Evolutionary conservation across 2,888 invertebrate genomes (phyloP), one percentile per base, ranked within the genome.

Genomic region (Ditula angustiorana): DNA sequence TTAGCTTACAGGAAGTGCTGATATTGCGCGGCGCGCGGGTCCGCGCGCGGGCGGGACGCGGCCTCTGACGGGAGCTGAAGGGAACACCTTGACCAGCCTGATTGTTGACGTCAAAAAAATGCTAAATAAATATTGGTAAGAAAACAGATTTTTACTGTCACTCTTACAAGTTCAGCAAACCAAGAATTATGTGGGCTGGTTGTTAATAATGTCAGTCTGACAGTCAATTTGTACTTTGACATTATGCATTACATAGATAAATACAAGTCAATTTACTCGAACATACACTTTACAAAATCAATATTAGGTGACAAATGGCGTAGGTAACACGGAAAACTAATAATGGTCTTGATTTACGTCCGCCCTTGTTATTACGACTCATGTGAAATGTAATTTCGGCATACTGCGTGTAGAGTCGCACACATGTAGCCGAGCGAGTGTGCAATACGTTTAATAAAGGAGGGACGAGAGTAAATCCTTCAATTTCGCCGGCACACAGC

Each of bases 401-500:
- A 85, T 86, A 86, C 85, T 86, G 86, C 86, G 86, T 86, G 85
- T 86, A 83, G 78, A 78, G 74, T 74, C 67, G 64, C 87, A 74
- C 88, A 88, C 86, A 87, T 83, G 80, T 66, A 74, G 70, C 68
- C 67, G 71, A 73, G 73, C 69, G 75, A 83, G 92, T 89, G 90
- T 91, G 91, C 92, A 90, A 86, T 91, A 89, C 88, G 90, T 90
- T 92, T 92, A 92, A 92, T 92, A 92, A 92, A 92, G 92, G 91
- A 91, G 91, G 92, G 92, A 90, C 91, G 89, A 86, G 86, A 92
- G 92, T 92, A 92, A 92, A 92, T 92, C 92, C 92, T 92, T 92
- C 91, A 92, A 91, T 92, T 92, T 91, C 87, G 92, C 86, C 88
- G 88, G 91, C 91, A 88, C 87, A 90, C 92, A 88, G 87, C 91